Conservation (phyloP, 92 coral and sea anemone species). For the Siderastrea siderea region DNA sequence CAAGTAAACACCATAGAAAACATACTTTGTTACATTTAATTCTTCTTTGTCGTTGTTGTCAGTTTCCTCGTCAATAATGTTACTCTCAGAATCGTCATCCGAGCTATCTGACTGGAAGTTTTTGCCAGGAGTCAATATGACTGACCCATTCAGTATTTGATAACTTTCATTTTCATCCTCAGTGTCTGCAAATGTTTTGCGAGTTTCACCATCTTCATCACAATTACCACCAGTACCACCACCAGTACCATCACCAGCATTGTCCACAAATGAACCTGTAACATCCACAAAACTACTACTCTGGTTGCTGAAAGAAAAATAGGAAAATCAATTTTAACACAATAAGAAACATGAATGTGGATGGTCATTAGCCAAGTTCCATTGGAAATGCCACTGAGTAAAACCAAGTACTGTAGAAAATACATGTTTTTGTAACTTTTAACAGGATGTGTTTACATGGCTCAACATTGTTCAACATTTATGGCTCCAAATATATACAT, state of each 20-base stretch:
- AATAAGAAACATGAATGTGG: background rate
- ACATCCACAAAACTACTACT: background rate
- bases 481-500: too few relatives aligned
- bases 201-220: background rate
- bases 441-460: too few relatives aligned
- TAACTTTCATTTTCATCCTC: background rate
- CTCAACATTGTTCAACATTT: too few relatives aligned
- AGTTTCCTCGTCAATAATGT: background rate
- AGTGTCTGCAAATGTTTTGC: background rate
- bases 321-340: background rate
- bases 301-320: background rate
- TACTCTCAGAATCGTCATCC: background rate
- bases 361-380: background rate
- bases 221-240: too few relatives aligned
- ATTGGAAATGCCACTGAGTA: background rate
- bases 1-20: too few relatives aligned
- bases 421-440: too few relatives aligned
- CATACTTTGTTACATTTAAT: constrained; percentile 2
- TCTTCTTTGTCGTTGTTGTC: background rate
- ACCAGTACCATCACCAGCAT: background rate
- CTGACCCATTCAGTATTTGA: constrained; percentile 23
- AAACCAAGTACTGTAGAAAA: too few relatives aligned
- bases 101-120: constrained; percentile 9
- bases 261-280: constrained; percentile 15
- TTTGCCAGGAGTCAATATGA: constrained; percentile 16